Conservation (phyloP, 1,140 invertebrate species). For the Drosophila carrolli region DNA sequence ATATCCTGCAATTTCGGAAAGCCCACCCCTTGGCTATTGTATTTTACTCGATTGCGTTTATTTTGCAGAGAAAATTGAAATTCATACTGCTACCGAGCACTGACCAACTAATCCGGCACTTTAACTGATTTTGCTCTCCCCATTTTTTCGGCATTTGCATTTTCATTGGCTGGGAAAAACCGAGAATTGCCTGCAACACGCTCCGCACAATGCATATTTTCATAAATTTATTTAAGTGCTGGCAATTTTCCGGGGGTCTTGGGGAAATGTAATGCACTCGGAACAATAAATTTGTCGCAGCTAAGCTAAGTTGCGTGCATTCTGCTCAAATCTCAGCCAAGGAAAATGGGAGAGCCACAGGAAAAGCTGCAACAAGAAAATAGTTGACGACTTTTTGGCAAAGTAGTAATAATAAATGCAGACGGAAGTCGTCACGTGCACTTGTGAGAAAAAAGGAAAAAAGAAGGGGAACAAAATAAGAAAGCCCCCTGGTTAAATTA, state of each 20-base stretch:
- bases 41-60: background rate
- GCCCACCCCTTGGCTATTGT: background rate
- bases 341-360: background rate
- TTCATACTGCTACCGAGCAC: slow-evolving; percentile 4
- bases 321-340: background rate
- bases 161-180: slow-evolving; percentile 15
- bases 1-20: background rate
- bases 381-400: slow-evolving; percentile 9
- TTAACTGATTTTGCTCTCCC: slow-evolving; percentile 6
- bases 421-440: slow-evolving; percentile 1
- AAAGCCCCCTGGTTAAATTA: background rate
- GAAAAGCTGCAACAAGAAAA: slow-evolving; percentile 8
- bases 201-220: slow-evolving; percentile 33
- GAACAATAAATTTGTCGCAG: slow-evolving; percentile 35
- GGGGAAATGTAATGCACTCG: slow-evolving; percentile 13
- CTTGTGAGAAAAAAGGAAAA: background rate
- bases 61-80: background rate
- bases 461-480: background rate
- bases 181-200: slow-evolving; percentile 32
- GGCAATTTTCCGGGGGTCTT: slow-evolving; percentile 20
- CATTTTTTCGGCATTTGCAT: slow-evolving; percentile 25
- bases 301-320: slow-evolving; percentile 20
- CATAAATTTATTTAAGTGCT: slow-evolving; percentile 50
- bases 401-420: slow-evolving; percentile 1
- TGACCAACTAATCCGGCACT: slow-evolving; percentile 23